A percentile compares a stretch with the other conserved stretches of the same genome.
phyloP scores from a whole-genome alignment of 1,140 invertebrate species.

The Cephus cinctus region DNA sequence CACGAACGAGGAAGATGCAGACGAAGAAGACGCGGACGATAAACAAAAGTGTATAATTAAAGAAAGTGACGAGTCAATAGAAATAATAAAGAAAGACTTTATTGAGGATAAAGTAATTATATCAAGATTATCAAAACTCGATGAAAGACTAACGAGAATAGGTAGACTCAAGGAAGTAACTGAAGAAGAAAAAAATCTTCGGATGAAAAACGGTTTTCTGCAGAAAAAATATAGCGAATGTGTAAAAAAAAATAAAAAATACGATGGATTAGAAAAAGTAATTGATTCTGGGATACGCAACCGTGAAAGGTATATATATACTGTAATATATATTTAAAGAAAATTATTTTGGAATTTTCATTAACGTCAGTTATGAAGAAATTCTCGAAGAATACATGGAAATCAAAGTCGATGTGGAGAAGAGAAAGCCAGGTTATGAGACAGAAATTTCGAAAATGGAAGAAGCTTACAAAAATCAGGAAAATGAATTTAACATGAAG shows the following conservation, averaged over 20 bases:
- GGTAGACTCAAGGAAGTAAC: conserved; percentile 10
- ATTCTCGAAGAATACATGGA: conserved; percentile 11
- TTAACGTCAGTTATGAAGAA: conserved; percentile 10
- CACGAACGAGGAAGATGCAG: neutral
- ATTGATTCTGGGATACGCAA: conserved; percentile 6
- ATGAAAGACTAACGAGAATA: conserved; percentile 12
- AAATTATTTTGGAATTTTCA: neutral
- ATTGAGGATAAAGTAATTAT: neutral
- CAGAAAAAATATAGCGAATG: conserved; percentile 17
- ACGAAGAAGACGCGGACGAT: neutral
- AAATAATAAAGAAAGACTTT: neutral
- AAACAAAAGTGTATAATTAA: no score
- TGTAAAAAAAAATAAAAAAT: conserved; percentile 9
- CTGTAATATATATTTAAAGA: conserved; percentile 1
- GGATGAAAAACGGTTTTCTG: conserved; percentile 19
- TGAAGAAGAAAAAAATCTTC: conserved; percentile 9
- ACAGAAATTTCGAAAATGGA: conserved; percentile 9
- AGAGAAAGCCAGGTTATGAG: conserved; percentile 4
- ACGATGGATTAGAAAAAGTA: conserved; percentile 12
- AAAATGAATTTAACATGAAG: conserved; percentile 12
- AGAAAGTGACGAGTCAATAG: no score
- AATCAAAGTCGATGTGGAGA: neutral
- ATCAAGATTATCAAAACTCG: conserved; percentile 1
- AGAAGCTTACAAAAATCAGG: conserved; percentile 1
- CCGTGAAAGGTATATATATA: conserved; percentile 7